A percentile compares a stretch with the other conserved stretches of the same genome.
Evolutionary conservation across 1,140 invertebrate genomes (phyloP).

Genomic region (Mamestra configurata): DNA sequence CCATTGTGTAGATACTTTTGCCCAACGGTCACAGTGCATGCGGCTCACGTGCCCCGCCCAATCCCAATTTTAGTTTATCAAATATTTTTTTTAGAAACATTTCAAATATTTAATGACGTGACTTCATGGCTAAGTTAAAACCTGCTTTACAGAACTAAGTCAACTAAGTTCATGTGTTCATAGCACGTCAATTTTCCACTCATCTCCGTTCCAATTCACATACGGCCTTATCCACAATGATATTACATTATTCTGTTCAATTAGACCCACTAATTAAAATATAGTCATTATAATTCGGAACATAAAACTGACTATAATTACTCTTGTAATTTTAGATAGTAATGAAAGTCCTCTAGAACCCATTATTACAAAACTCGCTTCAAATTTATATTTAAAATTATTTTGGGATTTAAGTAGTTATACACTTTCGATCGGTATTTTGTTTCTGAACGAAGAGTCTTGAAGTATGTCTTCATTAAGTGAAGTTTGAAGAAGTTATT

Average conservation of each 20-base stretch:
- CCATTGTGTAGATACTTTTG: no score
- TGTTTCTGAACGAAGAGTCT: neutral
- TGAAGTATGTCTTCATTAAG: neutral
- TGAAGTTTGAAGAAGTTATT: neutral
- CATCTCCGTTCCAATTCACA: no score
- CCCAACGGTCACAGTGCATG: no score
- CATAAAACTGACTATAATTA: neutral
- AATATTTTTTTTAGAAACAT: no score
- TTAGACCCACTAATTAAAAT: neutral
- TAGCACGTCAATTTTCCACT: no score
- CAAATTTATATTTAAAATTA: neutral
- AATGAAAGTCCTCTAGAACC: neutral
- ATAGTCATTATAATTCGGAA: neutral
- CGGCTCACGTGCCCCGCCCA: no score
- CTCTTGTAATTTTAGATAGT: neutral
- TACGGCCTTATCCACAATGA: neutral
- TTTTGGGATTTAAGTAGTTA: neutral
- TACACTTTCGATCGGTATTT: neutral
- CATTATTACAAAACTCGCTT: neutral
- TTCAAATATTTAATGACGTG: no score
- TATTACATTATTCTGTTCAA: neutral
- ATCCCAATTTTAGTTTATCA: no score
- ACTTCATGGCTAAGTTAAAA: no score
- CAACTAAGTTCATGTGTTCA: no score
- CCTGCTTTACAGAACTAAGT: no score